Conservation (phyloP, 2,888 invertebrate species). For the Sympetrum striolatum region DNA sequence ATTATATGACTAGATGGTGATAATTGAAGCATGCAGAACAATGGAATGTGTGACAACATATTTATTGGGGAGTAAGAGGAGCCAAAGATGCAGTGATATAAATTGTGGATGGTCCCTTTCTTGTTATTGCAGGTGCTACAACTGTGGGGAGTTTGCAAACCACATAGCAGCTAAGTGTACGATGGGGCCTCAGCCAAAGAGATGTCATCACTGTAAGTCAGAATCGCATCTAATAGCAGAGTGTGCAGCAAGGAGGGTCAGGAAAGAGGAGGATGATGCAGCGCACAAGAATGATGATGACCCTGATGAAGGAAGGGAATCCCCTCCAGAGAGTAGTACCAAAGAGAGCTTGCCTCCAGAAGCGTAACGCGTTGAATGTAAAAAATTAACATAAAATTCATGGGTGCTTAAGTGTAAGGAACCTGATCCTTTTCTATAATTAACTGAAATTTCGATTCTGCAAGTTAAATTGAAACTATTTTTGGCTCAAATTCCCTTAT, state of each 20-base stretch:
- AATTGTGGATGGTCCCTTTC: too few species aligned
- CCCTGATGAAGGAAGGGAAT: not conserved
- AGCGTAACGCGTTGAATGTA: not conserved
- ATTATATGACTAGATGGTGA: too few species aligned
- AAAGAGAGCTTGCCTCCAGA: not conserved
- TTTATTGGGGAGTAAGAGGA: too few species aligned
- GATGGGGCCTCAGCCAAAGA: conserved; percentile 86
- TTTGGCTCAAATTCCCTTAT: too few species aligned
- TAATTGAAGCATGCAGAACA: too few species aligned
- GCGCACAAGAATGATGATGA: not conserved
- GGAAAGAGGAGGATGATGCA: conserved; percentile 43
- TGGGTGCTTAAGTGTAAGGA: not conserved
- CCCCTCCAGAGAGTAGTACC: not conserved
- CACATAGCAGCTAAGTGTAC: conserved; percentile 91
- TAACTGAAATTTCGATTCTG: too few species aligned
- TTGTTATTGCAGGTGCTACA: conserved; percentile 75
- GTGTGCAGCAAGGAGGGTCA: conserved; percentile 71
- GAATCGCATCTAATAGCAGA: conserved; percentile 89
- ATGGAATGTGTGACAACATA: too few species aligned
- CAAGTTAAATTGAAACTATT: too few species aligned
- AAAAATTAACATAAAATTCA: not conserved
- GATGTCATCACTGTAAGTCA: conserved; percentile 89
- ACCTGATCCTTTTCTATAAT: not conserved
- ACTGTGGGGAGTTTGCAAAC: conserved; percentile 91
- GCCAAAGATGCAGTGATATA: too few species aligned